phyloP scores from a whole-genome alignment of 2,113 vertebrate species.

The Ptilonorhynchus violaceus region DNA sequence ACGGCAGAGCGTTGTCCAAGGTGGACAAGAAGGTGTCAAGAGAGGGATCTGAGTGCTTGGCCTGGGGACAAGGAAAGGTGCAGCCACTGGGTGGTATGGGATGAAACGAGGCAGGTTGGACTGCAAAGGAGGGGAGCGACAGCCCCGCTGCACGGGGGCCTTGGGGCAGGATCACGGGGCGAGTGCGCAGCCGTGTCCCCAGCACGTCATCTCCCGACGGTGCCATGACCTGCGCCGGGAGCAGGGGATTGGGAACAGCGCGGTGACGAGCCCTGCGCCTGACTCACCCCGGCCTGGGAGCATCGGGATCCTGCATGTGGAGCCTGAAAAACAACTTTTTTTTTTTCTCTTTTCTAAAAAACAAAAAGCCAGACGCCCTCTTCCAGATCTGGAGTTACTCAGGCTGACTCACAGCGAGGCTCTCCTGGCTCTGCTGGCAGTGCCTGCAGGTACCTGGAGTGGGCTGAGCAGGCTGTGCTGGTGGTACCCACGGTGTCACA shows the following conservation, averaged over 20 bases:
- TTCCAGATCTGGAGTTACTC: constrained; percentile 19
- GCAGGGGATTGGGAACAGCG: not conserved
- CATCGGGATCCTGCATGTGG: not conserved
- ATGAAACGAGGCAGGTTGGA: fast-evolving
- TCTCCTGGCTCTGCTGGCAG: not conserved
- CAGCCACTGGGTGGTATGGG: fast-evolving
- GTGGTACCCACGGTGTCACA: fast-evolving
- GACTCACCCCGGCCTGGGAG: not conserved
- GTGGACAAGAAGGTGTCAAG: not conserved
- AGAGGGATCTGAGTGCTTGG: not conserved
- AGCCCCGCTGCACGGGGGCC: fast-evolving
- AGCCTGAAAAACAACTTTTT: constrained; percentile 34
- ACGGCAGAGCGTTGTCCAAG: not conserved
- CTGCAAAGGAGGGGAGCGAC: not conserved
- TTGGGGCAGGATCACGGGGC: not conserved
- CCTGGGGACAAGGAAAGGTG: not conserved
- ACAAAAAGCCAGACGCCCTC: not conserved
- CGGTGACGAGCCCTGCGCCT: not conserved
- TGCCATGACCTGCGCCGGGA: fast-evolving
- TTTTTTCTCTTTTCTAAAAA: not conserved
- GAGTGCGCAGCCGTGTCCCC: fast-evolving
- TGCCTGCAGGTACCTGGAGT: not conserved
- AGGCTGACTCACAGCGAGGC: constrained; percentile 19
- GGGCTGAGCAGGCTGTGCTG: not conserved
- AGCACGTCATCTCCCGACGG: fast-evolving